phyloP scores from a whole-genome alignment of 1,140 invertebrate species.

The Polyergus mexicanus region DNA sequence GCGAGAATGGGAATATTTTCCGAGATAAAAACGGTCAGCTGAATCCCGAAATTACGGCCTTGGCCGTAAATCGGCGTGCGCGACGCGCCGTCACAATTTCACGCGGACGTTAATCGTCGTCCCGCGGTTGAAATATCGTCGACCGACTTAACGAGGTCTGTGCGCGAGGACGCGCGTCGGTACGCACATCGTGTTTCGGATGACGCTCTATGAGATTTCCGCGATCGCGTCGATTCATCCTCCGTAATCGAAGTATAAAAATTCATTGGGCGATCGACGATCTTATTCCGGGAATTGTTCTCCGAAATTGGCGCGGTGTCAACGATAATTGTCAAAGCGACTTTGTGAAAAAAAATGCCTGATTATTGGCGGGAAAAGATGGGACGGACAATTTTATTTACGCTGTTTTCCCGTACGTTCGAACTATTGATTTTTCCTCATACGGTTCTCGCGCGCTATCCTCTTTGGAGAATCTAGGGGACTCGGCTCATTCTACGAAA shows the following conservation, averaged over 20 bases:
- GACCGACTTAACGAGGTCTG: constrained; percentile 51
- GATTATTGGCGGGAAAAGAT: constrained; percentile 18
- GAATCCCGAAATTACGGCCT: constrained; percentile 59
- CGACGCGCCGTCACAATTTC: constrained; percentile 63
- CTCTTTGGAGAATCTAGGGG: constrained; percentile 6
- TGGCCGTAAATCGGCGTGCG: constrained; percentile 62
- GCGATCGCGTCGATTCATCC: constrained; percentile 3
- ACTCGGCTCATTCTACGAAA: constrained; percentile 25
- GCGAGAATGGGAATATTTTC: constrained; percentile 43
- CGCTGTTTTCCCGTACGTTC: not conserved
- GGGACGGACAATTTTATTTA: constrained; percentile 28
- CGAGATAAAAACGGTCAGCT: constrained; percentile 46
- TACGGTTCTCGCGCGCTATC: constrained; percentile 21
- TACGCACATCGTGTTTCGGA: constrained; percentile 25
- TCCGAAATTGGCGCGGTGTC: not conserved
- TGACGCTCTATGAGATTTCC: constrained; percentile 20
- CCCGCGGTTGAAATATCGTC: constrained; percentile 63
- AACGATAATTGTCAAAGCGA: not conserved
- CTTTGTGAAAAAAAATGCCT: constrained; percentile 1
- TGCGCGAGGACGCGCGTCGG: constrained; percentile 9
- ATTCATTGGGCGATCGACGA: not conserved
- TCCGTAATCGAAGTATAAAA: not conserved
- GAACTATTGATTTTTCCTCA: constrained; percentile 28
- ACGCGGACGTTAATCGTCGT: constrained; percentile 68
- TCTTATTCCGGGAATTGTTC: not conserved